A percentile compares a stretch with the other conserved stretches of the same genome.
These are phyloP conservation scores for Centropus bengalensis DNA, from an alignment of 2,113 vertebrate species.

Conservation along the genomic window DNA sequence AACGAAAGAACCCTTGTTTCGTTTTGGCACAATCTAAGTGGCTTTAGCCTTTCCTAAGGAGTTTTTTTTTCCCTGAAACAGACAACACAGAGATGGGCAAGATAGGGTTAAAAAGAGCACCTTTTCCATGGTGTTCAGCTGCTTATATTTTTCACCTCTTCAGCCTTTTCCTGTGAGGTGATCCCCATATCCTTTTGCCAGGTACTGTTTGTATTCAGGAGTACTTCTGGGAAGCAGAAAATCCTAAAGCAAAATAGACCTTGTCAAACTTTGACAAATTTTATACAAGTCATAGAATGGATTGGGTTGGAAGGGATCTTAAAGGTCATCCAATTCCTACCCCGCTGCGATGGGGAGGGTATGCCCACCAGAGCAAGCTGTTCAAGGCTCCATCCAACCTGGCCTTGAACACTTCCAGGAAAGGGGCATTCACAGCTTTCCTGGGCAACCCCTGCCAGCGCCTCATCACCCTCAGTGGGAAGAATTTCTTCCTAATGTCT, in stretches of 20 bases:
- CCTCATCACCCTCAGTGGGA: too few species aligned
- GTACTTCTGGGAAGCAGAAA: not conserved
- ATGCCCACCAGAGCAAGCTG: too few species aligned
- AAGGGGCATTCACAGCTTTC: too few species aligned
- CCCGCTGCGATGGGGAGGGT: too few species aligned
- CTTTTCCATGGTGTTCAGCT: not conserved
- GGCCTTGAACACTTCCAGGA: too few species aligned
- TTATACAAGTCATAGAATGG: not conserved
- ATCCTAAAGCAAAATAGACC: not conserved
- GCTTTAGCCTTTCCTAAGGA: not conserved
- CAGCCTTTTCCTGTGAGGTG: not conserved
- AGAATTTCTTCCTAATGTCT: too few species aligned
- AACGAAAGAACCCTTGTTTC: not conserved
- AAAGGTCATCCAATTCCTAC: too few species aligned
- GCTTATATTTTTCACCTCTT: not conserved
- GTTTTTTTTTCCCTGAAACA: not conserved
- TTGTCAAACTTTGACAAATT: not conserved
- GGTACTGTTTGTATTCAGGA: not conserved
- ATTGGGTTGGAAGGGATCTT: too few species aligned
- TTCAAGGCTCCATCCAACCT: too few species aligned
- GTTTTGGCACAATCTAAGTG: not conserved
- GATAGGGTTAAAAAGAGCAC: not conserved
- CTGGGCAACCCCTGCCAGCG: too few species aligned
- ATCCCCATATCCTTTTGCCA: not conserved
- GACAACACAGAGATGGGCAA: not conserved